These are phyloP conservation scores for Pomatorhinus ruficollis DNA, from an alignment of 2,113 vertebrate genomes.

Conservation along the genomic window DNA sequence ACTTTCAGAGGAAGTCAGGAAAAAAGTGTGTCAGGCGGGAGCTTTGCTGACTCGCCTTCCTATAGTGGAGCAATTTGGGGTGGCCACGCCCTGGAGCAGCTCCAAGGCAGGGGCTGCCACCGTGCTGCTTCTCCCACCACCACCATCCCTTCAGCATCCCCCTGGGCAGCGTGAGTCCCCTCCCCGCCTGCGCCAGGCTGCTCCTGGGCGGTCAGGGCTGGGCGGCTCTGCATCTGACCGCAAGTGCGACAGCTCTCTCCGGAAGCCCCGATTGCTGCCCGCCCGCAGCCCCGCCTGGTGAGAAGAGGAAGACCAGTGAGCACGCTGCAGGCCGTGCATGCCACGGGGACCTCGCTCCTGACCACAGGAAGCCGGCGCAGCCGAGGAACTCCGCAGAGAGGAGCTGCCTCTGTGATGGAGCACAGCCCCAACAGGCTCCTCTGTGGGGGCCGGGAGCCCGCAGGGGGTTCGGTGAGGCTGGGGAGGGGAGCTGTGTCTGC, in stretches of 20 bases:
- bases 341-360: not conserved
- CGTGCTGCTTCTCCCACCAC: not conserved
- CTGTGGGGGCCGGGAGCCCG: fast-evolving
- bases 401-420: not conserved
- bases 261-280: fast-evolving
- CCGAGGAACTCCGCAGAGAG: not conserved
- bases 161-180: fast-evolving
- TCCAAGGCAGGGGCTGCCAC: not conserved
- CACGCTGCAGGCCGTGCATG: fast-evolving
- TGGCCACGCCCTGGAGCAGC: not conserved
- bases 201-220: fast-evolving
- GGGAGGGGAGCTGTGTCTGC: not conserved
- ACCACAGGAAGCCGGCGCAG: not conserved
- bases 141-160: not conserved
- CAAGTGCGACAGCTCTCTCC: not conserved
- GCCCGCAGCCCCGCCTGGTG: not conserved
- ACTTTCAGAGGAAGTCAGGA: not conserved
- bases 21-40: fast-evolving
- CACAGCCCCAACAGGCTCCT: fast-evolving
- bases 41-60: not conserved
- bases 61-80: fast-evolving
- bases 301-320: not conserved
- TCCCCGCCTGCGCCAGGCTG: not conserved
- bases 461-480: not conserved
- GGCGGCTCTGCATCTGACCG: fast-evolving